Evolutionary conservation across 2,113 vertebrate genomes (phyloP).

Genomic region (Nerophis ophidion): DNA sequence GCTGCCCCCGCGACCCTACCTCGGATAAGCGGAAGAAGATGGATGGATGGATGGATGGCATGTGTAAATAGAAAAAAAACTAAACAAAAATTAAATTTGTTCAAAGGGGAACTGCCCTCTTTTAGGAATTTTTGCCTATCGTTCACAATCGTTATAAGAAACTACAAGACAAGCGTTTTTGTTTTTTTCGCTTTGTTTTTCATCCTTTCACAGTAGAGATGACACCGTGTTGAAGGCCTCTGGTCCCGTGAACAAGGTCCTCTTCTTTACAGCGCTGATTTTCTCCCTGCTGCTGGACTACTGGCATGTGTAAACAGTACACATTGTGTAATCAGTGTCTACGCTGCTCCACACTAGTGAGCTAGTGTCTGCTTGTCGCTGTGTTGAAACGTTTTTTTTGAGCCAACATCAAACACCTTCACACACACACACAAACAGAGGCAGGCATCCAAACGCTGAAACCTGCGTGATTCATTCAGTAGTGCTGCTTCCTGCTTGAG

Average conservation of each 20-base stretch:
- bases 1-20: too few relatives aligned
- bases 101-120: too few relatives aligned
- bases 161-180: too few relatives aligned
- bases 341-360: constrained; percentile 51
- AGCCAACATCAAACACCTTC: constrained; percentile 47
- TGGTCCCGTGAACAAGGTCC: constrained; percentile 38
- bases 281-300: constrained; percentile 48
- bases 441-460: constrained; percentile 43
- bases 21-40: too few relatives aligned
- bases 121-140: too few relatives aligned
- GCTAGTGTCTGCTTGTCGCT: constrained; percentile 70
- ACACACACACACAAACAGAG: not conserved
- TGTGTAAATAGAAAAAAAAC: too few relatives aligned
- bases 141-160: too few relatives aligned
- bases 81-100: too few relatives aligned
- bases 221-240: constrained; percentile 26
- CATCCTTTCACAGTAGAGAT: constrained; percentile 1
- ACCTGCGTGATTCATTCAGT: constrained; percentile 58
- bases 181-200: too few relatives aligned
- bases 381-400: constrained; percentile 43
- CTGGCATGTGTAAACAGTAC: constrained; percentile 48
- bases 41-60: too few relatives aligned
- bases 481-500: constrained; percentile 62
- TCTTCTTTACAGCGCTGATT: constrained; percentile 30
- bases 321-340: constrained; percentile 60